Percentiles rank a stretch among this genome's conserved stretches.
Conservation (phyloP, 2,113 vertebrate species). For the Romanogobio albipinnatus region DNA sequence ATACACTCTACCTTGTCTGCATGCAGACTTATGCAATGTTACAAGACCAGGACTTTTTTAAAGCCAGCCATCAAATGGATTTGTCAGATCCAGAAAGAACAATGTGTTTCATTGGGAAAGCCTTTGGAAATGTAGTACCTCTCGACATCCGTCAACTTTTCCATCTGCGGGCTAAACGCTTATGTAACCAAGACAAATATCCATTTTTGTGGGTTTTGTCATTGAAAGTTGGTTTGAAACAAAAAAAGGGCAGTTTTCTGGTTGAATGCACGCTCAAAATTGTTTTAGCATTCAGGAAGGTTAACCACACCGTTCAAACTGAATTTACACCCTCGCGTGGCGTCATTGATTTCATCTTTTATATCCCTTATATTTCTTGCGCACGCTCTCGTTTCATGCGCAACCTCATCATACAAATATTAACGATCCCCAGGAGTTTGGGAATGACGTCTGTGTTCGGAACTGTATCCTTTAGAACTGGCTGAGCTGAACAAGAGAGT, state of each 20-base stretch:
- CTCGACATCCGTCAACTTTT: constrained; percentile 38
- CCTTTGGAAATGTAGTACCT: background rate
- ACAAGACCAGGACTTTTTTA: background rate
- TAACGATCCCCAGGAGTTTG: constrained; percentile 36
- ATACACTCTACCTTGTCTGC: background rate
- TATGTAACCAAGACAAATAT: constrained; percentile 56
- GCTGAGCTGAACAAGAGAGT: constrained; percentile 33
- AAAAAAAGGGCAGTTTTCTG: constrained; percentile 35
- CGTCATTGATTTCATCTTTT: constrained; percentile 38
- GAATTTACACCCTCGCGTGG: constrained; percentile 41
- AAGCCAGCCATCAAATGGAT: background rate
- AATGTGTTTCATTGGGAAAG: constrained; percentile 35
- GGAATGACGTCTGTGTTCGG: constrained; percentile 49
- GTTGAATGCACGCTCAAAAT: constrained; percentile 31
- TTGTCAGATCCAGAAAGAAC: constrained; percentile 44
- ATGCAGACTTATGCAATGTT: background rate
- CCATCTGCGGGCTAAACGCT: constrained; percentile 44
- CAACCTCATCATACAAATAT: constrained; percentile 47
- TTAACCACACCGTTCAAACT: constrained; percentile 43
- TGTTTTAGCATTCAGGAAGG: constrained; percentile 46
- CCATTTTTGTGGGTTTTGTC: constrained; percentile 43
- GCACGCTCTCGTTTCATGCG: constrained; percentile 3
- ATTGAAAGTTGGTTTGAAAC: constrained; percentile 23
- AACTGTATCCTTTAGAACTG: constrained; percentile 45
- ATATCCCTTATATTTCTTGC: constrained; percentile 23